Percentiles rank a stretch among this genome's conserved stretches.
phyloP scores from a whole-genome alignment of 1,140 invertebrate species.

The Goniozus legneri region DNA sequence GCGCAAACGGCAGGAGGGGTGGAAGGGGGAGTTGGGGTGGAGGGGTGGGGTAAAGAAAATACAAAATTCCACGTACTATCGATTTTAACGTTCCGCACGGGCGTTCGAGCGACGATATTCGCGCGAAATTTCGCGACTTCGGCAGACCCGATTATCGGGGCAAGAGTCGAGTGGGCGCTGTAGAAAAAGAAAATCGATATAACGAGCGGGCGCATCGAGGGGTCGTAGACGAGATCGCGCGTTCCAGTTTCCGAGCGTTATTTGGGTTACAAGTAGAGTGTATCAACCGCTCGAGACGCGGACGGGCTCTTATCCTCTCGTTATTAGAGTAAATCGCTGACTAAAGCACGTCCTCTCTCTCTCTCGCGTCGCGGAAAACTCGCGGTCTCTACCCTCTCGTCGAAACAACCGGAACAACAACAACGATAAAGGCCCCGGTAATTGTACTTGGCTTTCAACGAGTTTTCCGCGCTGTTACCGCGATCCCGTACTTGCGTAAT shows the following conservation, averaged over 20 bases:
- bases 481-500: not conserved
- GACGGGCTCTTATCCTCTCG: not conserved
- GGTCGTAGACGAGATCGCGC: conserved; percentile 4
- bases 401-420: not conserved
- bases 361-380: not conserved
- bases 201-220: not conserved
- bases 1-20: too few species aligned
- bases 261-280: too few species aligned
- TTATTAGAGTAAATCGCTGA: not conserved
- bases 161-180: too few species aligned
- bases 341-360: not conserved
- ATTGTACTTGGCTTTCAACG: not conserved
- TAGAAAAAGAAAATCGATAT: too few species aligned
- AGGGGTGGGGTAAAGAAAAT: too few species aligned
- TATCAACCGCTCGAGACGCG: not conserved
- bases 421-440: not conserved
- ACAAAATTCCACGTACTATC: too few species aligned
- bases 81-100: too few species aligned
- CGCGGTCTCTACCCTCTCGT: not conserved
- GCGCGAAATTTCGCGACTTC: too few species aligned
- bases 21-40: too few species aligned
- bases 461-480: not conserved
- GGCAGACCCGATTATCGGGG: too few species aligned
- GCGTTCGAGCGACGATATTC: too few species aligned
- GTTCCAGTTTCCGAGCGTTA: conserved; percentile 9